A percentile compares a stretch with the other conserved stretches of the same genome.
Evolutionary conservation across 2,888 invertebrate genomes (phyloP).

Genomic region (Brachypterus glaber): DNA sequence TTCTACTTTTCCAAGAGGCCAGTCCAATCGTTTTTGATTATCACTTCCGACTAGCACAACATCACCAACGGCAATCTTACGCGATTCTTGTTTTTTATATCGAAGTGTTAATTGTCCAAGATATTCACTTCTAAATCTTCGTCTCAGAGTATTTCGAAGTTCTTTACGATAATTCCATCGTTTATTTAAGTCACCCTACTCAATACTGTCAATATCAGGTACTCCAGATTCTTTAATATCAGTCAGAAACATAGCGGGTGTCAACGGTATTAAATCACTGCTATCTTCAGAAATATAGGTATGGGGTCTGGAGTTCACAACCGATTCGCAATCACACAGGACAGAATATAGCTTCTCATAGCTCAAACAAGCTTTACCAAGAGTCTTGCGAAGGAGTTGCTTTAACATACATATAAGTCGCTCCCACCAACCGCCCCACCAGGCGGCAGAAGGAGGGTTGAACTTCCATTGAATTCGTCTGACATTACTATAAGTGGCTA

Average conservation of each 20-base stretch:
- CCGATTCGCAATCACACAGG: conserved; percentile 28
- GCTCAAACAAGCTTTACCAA: conserved; percentile 28
- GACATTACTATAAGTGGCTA: conserved; percentile 16
- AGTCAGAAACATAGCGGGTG: conserved; percentile 24
- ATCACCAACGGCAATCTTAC: conserved; percentile 6
- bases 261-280: conserved; percentile 16
- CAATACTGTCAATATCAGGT: conserved; percentile 16
- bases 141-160: conserved; percentile 15
- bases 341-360: conserved; percentile 25
- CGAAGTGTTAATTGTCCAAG: conserved; percentile 13
- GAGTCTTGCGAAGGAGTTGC: conserved; percentile 27
- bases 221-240: conserved; percentile 15
- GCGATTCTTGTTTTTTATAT: neutral
- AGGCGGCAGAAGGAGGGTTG: conserved; percentile 35
- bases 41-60: conserved; percentile 15
- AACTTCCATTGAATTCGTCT: conserved; percentile 29
- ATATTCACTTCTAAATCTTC: conserved; percentile 22
- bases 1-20: conserved; percentile 20
- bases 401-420: conserved; percentile 35
- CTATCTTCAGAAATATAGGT: conserved; percentile 17
- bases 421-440: conserved; percentile 41
- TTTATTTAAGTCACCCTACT: conserved; percentile 9
- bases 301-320: conserved; percentile 29
- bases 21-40: conserved; percentile 17
- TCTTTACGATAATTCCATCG: conserved; percentile 14